Percentiles rank a stretch among this genome's conserved stretches.
Conservation (phyloP, 2,797 vertebrate genomes). For the Typhlichthys eigenmanni region DNA sequence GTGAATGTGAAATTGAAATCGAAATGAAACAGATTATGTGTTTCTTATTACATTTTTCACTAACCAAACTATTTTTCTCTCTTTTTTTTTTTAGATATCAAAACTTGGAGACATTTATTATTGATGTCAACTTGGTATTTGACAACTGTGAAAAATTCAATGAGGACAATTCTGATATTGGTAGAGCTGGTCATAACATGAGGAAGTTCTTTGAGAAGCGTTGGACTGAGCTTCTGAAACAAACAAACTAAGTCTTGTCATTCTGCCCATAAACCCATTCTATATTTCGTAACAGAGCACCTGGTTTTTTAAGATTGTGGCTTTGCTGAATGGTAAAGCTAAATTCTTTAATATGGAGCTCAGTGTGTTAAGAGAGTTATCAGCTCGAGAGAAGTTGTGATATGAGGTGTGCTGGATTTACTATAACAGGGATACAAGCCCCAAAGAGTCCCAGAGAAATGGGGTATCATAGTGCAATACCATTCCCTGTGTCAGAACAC, state of each 20-base stretch:
- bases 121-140: slow-evolving; percentile 97
- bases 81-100: slow-evolving; percentile 84
- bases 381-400: slow-evolving; percentile 59
- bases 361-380: slow-evolving; percentile 44
- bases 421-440: slow-evolving; percentile 94
- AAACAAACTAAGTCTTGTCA: slow-evolving; percentile 80
- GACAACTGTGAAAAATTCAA: slow-evolving; percentile 99
- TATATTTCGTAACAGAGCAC: slow-evolving; percentile 55
- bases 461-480: slow-evolving; percentile 99
- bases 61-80: slow-evolving; percentile 6
- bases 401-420: slow-evolving; percentile 84
- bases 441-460: slow-evolving; percentile 94
- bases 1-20: neutral
- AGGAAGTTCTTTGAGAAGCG: slow-evolving; percentile 98
- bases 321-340: slow-evolving; percentile 58
- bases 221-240: slow-evolving; percentile 96
- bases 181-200: slow-evolving; percentile 97
- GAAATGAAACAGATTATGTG: neutral
- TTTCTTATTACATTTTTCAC: neutral
- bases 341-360: slow-evolving; percentile 52
- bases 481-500: slow-evolving; percentile 87
- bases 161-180: slow-evolving; percentile 99
- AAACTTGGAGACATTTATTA: slow-evolving; percentile 94
- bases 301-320: slow-evolving; percentile 59
- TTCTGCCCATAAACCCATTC: slow-evolving; percentile 46